A percentile compares a stretch with the other conserved stretches of the same genome.
Evolutionary conservation across 1,140 invertebrate species (phyloP).

Genomic region (Drepana arcuata): DNA sequence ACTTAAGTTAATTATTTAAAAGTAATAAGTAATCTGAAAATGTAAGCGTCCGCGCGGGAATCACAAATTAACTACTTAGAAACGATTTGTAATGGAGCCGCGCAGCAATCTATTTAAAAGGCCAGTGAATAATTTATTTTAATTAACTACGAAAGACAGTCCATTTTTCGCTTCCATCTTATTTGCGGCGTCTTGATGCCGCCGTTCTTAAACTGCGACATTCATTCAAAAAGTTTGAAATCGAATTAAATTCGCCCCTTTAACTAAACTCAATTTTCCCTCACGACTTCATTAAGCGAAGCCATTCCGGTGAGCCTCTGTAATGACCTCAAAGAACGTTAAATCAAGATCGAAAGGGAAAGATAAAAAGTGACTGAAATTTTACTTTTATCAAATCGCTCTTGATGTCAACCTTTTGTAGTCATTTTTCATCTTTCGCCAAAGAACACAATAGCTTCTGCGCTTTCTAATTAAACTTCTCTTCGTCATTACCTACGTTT

Average conservation of each 20-base stretch:
- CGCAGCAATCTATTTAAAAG: constrained; percentile 31
- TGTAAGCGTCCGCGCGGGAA: constrained; percentile 12
- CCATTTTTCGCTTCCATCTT: constrained; percentile 49
- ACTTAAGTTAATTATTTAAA: background rate
- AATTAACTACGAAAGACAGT: constrained; percentile 53
- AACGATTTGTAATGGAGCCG: constrained; percentile 29
- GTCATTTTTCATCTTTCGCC: constrained; percentile 13
- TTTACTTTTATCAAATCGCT: constrained; percentile 56
- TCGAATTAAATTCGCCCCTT: constrained; percentile 69
- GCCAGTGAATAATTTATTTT: constrained; percentile 60
- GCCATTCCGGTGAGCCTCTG: constrained; percentile 59
- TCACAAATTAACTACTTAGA: constrained; percentile 26
- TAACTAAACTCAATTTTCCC: constrained; percentile 68
- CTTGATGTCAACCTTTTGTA: constrained; percentile 30
- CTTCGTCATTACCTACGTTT: no score
- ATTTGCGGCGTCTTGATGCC: constrained; percentile 45
- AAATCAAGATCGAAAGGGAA: constrained; percentile 61
- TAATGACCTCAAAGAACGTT: constrained; percentile 66
- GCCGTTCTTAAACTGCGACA: constrained; percentile 45
- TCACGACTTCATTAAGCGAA: constrained; percentile 66
- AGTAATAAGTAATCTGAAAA: constrained; percentile 1
- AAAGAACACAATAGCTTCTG: constrained; percentile 12
- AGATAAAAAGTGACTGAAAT: constrained; percentile 63
- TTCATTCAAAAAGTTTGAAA: constrained; percentile 66
- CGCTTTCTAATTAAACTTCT: constrained; percentile 13